Percentiles rank a stretch among this genome's conserved stretches.
Conservation (phyloP, 2,797 vertebrate species). For the Notolabrus celidotus region DNA sequence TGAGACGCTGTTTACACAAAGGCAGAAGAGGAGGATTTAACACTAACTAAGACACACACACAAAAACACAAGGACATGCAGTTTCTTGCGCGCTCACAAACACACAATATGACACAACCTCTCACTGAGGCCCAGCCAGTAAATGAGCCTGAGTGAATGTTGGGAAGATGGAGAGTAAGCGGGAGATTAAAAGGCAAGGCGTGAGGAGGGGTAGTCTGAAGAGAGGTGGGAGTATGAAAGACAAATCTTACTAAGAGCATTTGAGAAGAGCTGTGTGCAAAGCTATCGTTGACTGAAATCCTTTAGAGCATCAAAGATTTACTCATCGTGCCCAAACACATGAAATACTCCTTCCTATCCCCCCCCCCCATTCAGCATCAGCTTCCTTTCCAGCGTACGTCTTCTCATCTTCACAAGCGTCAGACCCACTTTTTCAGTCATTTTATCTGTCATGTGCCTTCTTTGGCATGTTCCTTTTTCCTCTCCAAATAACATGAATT, state of each 20-base stretch:
- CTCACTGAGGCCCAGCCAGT: constrained; percentile 68
- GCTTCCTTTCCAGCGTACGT: constrained; percentile 16
- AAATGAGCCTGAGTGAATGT: constrained; percentile 71
- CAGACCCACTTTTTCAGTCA: constrained; percentile 31
- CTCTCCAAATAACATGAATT: constrained; percentile 31
- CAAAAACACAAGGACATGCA: constrained; percentile 26
- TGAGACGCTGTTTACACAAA: constrained; percentile 73
- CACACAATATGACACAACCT: constrained; percentile 56
- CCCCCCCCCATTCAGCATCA: constrained; percentile 19
- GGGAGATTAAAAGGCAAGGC: constrained; percentile 77
- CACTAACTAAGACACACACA: constrained; percentile 60
- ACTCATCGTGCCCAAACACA: constrained; percentile 72
- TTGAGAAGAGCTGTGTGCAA: constrained; percentile 74
- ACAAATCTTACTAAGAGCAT: constrained; percentile 82
- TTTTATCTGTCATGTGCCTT: constrained; percentile 25
- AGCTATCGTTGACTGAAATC: constrained; percentile 80
- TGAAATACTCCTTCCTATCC: constrained; percentile 43
- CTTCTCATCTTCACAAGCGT: constrained; percentile 44
- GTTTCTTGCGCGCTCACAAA: constrained; percentile 9
- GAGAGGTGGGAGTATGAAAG: constrained; percentile 84
- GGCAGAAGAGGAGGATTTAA: constrained; percentile 72
- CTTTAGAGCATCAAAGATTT: constrained; percentile 79
- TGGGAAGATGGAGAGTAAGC: constrained; percentile 25
- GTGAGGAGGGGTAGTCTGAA: constrained; percentile 77
- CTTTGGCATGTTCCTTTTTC: constrained; percentile 5